Percentiles rank a stretch among this genome's conserved stretches.
Conservation (phyloP, 2,113 vertebrate genomes). For the Lophius piscatorius region DNA sequence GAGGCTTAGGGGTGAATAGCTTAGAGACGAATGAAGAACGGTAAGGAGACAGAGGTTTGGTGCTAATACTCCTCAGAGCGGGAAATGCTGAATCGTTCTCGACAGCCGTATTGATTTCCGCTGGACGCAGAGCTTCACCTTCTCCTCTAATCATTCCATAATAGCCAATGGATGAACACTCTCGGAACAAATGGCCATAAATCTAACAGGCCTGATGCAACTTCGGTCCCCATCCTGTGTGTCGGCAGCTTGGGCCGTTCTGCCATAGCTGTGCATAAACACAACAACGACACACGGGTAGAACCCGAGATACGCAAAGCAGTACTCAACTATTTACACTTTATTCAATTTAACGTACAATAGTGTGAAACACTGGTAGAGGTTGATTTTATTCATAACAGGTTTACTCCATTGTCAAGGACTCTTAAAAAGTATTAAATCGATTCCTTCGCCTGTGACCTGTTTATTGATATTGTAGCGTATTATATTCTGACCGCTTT, state of each 20-base stretch:
- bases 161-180: slow-evolving; percentile 99
- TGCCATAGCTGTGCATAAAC: slow-evolving; percentile 55
- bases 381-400: slow-evolving; percentile 33
- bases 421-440: slow-evolving; percentile 26
- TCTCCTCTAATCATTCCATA: slow-evolving; percentile 99
- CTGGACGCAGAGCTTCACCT: slow-evolving; percentile 99
- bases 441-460: slow-evolving; percentile 10
- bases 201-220: slow-evolving; percentile 89
- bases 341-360: too few relatives aligned
- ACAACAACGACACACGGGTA: slow-evolving; percentile 28
- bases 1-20: slow-evolving; percentile 87
- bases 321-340: too few relatives aligned
- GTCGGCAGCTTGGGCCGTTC: slow-evolving; percentile 73
- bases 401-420: slow-evolving; percentile 30
- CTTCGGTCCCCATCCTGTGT: slow-evolving; percentile 83
- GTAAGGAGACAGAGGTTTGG: slow-evolving; percentile 83
- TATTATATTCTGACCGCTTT: slow-evolving; percentile 9
- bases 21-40: slow-evolving; percentile 80
- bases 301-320: too few relatives aligned
- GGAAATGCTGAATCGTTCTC: slow-evolving; percentile 95
- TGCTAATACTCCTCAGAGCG: slow-evolving; percentile 83
- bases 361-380: too few relatives aligned
- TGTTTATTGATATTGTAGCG: slow-evolving; percentile 10
- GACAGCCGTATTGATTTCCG: slow-evolving; percentile 99
- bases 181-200: slow-evolving; percentile 97